Evolutionary conservation across 2,113 vertebrate genomes (phyloP), one percentile per base, ranked within the genome.

Genomic region (Perca fluviatilis): DNA sequence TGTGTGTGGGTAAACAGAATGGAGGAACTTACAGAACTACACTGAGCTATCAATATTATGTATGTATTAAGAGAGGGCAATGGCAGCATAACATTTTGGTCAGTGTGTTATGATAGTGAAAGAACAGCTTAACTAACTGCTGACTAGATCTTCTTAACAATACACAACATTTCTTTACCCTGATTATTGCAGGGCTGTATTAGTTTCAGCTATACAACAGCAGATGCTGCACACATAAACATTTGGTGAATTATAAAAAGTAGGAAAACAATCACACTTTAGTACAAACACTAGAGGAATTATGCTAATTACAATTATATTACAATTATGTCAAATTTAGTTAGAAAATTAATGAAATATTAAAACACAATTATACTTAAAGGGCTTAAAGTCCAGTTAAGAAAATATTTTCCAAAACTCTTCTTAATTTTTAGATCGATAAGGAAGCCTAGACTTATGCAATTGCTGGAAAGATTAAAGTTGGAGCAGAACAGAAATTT

Each of bases 131-230:
- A 74, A 58, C 27, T 51, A 65, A 69, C 19, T 36, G 50, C 21
- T 53, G 50, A 56, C 75, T 15, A 76, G 65, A 83, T 73, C 60
- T 66, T 86, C 75, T 86, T 83, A 71, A 63, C 66, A 33, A 74
- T 15, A 49, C 5, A 54, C 57, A 36, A 9, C 3, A 18, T 12
- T 57, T 58, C 40, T 74, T 57, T 12, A 50, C 6, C 70, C 66
- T 61, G 71, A 79, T 67, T 54, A 71, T 25, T 71, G 10, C 47
- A 62, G 40, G 16, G 43, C 53, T 63, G 54, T 27, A 56, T 64
- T 68, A 63, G 25, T 33, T 19, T 3, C 1, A n/a, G 19, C 30
- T 60, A 11, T 12, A 50, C 51, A 67, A 7, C 67, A 53, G 30
- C 46, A 56, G 16, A 47, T 47, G 18, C 23, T 27, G 12, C 43